Conservation (phyloP, 2,888 invertebrate genomes). For the Masnerella sp. region DNA sequence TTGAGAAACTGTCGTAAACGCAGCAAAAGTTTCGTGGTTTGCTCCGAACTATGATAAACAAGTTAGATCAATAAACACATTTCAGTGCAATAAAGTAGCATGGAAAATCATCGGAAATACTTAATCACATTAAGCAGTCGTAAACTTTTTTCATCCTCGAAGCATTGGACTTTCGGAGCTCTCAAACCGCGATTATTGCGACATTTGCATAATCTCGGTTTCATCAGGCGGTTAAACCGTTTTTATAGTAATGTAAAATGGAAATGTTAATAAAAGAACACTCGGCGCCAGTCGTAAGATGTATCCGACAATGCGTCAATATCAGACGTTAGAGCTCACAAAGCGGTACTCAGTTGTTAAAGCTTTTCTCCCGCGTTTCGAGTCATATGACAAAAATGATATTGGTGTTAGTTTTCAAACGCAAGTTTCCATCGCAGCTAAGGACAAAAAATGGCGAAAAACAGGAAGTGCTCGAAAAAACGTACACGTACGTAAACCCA, state of each 20-base stretch:
- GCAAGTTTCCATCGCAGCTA: slow-evolving; percentile 11
- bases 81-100: slow-evolving; percentile 7
- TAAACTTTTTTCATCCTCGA: slow-evolving; percentile 6
- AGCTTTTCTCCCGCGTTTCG: slow-evolving; percentile 19
- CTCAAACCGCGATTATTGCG: background rate
- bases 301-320: slow-evolving; percentile 37
- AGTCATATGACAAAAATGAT: slow-evolving; percentile 22
- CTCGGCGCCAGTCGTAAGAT: slow-evolving; percentile 24
- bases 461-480: slow-evolving; percentile 22
- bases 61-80: slow-evolving; percentile 22
- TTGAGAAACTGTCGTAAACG: slow-evolving; percentile 21
- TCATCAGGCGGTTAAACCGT: background rate
- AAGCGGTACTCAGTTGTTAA: slow-evolving; percentile 35
- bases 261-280: slow-evolving; percentile 15
- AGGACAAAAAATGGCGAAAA: slow-evolving; percentile 20
- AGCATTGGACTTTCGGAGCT: too few species aligned
- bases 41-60: slow-evolving; percentile 17
- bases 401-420: slow-evolving; percentile 33
- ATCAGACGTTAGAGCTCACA: slow-evolving; percentile 33
- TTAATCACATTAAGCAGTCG: background rate
- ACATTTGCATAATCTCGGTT: slow-evolving; percentile 1
- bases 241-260: slow-evolving; percentile 22
- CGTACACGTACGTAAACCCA: background rate
- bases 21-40: slow-evolving; percentile 9
- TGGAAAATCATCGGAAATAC: slow-evolving; percentile 4